phyloP scores from a whole-genome alignment of 2,113 vertebrate genomes.

The Cricetomys ansorgei region DNA sequence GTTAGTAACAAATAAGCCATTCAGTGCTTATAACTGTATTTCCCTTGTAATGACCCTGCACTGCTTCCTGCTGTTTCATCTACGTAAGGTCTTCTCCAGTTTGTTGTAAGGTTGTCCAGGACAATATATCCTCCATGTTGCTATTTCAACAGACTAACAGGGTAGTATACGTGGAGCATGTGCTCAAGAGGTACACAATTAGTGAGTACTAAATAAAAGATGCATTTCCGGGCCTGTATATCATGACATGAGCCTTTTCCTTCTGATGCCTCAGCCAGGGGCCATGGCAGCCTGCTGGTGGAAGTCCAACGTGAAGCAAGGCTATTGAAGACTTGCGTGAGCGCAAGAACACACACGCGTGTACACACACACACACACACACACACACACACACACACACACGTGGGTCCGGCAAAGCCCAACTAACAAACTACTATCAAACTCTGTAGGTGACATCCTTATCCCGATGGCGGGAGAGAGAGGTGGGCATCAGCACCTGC shows the following conservation, averaged over 20 bases:
- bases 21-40: background rate
- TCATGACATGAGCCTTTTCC: background rate
- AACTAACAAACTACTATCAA: background rate
- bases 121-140: background rate
- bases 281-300: background rate
- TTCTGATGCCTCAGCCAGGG: background rate
- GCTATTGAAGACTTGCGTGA: background rate
- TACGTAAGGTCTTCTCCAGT: background rate
- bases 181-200: background rate
- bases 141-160: background rate
- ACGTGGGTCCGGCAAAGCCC: too few relatives aligned
- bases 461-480: too few relatives aligned
- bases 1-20: background rate
- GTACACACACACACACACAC: background rate
- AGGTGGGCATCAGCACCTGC: too few relatives aligned
- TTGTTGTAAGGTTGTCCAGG: background rate
- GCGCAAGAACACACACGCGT: background rate
- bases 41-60: background rate
- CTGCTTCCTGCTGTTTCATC: background rate
- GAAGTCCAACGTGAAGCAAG: background rate
- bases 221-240: background rate
- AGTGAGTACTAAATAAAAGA: background rate
- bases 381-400: rapidly evolving
- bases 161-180: background rate
- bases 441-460: too few relatives aligned